A percentile compares a stretch with the other conserved stretches of the same genome.
These are phyloP conservation scores for Himalopsyche japonica DNA, from an alignment of 2,888 invertebrate species.

Conservation along the genomic window DNA sequence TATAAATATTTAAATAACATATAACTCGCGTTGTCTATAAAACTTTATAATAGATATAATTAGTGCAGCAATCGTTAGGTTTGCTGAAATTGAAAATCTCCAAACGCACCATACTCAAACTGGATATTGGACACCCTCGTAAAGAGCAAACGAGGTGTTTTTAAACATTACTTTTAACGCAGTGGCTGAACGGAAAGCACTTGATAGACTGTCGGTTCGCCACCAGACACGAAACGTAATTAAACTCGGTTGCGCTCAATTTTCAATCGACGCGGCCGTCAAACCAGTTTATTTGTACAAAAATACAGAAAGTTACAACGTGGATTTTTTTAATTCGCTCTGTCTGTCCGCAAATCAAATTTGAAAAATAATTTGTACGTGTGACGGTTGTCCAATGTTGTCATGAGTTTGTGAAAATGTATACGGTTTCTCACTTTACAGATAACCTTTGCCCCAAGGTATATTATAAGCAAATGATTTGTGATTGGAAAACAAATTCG, in stretches of 20 bases:
- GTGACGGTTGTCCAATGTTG: background rate
- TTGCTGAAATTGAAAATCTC: background rate
- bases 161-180: constrained; percentile 13
- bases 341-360: background rate
- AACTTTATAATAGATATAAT: too few species aligned
- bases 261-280: background rate
- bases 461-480: too few species aligned
- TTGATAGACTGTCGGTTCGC: constrained; percentile 21
- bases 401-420: background rate
- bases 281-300: background rate
- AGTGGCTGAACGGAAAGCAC: constrained; percentile 1
- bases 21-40: too few species aligned
- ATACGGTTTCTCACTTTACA: background rate
- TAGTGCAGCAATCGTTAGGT: background rate
- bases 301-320: background rate
- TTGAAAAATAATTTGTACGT: background rate
- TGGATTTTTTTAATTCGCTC: background rate
- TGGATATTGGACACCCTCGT: background rate
- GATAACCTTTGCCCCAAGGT: too few species aligned
- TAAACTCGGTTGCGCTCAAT: background rate
- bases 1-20: too few species aligned
- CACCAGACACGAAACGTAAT: constrained; percentile 19
- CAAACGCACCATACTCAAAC: background rate
- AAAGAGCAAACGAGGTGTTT: background rate
- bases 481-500: too few species aligned